Evolutionary conservation across 2,888 invertebrate species (phyloP), one percentile per base, ranked within the genome.

Genomic region (Laspeyria flexula): DNA sequence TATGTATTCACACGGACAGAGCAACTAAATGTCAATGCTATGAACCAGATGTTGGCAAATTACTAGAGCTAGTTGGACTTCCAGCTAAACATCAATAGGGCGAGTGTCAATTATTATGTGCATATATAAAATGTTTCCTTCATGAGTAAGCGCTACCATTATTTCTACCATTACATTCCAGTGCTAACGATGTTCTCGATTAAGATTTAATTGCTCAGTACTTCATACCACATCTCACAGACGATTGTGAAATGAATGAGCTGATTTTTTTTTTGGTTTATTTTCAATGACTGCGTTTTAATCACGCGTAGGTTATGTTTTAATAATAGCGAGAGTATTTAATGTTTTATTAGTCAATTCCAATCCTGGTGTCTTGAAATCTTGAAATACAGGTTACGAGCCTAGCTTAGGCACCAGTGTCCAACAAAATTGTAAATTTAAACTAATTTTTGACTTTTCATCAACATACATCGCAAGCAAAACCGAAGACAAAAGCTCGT

Each of bases 201-300:
- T 79, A 81, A 78, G 71, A 77, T 79, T 79, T 80, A 77, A 82
- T 80, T 81, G 75, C 60, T 61, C 49, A 55, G 62, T 71, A 71
- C 72, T 73, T 74, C 73, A 61, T 43, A 21, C 23, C 25, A 71
- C 58, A 53, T 43, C 55, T 54, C 55, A 68, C 52, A 47, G 42
- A 10, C 57, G 57, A 69, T 69, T 69, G 61, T 43, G 40, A 69
- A 61, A 65, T 11, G 35, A 68, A 55, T 65, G 65, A 57, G 29
- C 44, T 43, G 46, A 56, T 53, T 55, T 55, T 52, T 53, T 55
- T 55, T 52, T 60, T 49, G 27, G 48, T 25, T 34, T 46, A 11
- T 30, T 44, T 48, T 35, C 16, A 29, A 5, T 40, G 10, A 25
- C 23, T 44, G 25, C 31, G 6, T 55, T 45, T 57, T 43, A 34